Conservation (phyloP, 1,140 invertebrate species). For the Trichoplusia ni region DNA sequence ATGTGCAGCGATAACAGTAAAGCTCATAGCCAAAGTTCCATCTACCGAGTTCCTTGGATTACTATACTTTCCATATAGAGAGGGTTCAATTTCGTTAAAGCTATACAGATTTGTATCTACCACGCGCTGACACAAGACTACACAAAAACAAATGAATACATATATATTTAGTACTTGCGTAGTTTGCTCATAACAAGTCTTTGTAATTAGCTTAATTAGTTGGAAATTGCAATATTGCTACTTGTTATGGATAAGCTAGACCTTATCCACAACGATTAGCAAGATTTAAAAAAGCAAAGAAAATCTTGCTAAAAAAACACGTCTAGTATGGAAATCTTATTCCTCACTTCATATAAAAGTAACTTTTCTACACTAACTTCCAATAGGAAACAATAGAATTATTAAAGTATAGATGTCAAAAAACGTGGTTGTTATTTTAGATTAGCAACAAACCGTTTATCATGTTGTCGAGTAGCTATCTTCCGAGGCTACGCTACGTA, state of each 20-base stretch:
- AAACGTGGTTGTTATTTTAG: not conserved
- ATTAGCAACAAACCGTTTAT: conserved; percentile 26
- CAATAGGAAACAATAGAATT: conserved; percentile 3
- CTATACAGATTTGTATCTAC: conserved; percentile 61
- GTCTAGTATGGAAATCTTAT: too few relatives aligned
- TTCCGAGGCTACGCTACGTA: conserved; percentile 1
- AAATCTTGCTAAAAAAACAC: too few relatives aligned
- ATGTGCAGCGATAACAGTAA: conserved; percentile 76
- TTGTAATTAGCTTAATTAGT: too few relatives aligned
- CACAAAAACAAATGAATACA: conserved; percentile 32
- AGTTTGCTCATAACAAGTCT: too few relatives aligned
- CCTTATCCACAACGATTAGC: too few relatives aligned
- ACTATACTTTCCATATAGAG: conserved; percentile 65
- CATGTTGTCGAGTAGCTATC: conserved; percentile 17
- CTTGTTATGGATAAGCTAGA: too few relatives aligned
- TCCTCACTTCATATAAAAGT: too few relatives aligned
- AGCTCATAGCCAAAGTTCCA: conserved; percentile 73
- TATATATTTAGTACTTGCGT: too few relatives aligned
- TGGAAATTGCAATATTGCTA: too few relatives aligned
- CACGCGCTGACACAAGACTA: conserved; percentile 29
- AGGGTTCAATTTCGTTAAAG: conserved; percentile 64
- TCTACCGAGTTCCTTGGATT: conserved; percentile 63
- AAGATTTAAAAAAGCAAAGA: too few relatives aligned
- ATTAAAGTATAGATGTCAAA: conserved; percentile 1
- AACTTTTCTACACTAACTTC: not conserved